These are phyloP conservation scores for Acarapis woodi DNA, from an alignment of 1,140 invertebrate species.

Conservation along the genomic window DNA sequence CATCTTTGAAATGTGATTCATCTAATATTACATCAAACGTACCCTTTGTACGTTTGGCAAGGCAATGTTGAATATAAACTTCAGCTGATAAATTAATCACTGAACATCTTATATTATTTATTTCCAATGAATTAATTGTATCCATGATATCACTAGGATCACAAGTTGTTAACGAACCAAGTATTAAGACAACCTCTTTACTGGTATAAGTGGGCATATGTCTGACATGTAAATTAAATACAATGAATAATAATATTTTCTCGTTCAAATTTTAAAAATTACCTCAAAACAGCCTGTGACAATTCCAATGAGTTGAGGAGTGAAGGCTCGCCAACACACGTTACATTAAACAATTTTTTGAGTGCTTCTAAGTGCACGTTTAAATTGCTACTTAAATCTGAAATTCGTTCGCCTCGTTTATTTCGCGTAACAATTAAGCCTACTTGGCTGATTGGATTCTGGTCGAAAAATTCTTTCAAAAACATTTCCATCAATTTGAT, in stretches of 20 bases:
- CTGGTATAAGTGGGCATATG: conserved; percentile 74
- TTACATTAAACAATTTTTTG: conserved; percentile 16
- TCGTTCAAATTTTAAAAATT: not conserved
- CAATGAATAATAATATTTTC: conserved; percentile 3
- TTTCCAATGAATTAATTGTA: conserved; percentile 43
- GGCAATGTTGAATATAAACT: conserved; percentile 52
- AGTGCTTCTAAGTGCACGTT: conserved; percentile 19
- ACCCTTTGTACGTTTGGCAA: conserved; percentile 46
- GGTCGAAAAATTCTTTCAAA: conserved; percentile 86
- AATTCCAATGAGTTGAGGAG: conserved; percentile 77
- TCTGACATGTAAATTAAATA: conserved; percentile 16
- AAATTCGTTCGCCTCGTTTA: conserved; percentile 70
- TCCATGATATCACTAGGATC: conserved; percentile 71
- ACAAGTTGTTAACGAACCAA: conserved; percentile 79
- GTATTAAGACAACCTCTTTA: conserved; percentile 32
- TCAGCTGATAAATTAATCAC: conserved; percentile 85
- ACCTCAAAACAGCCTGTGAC: conserved; percentile 45
- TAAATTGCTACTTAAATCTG: conserved; percentile 33
- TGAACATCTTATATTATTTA: conserved; percentile 43
- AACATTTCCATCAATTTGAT: conserved; percentile 59
- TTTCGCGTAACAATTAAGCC: conserved; percentile 70
- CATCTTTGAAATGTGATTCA: conserved; percentile 56
- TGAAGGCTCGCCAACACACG: conserved; percentile 56
- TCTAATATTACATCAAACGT: conserved; percentile 59
- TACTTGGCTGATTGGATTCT: conserved; percentile 91